Percentiles rank a stretch among this genome's conserved stretches.
Evolutionary conservation across 2,113 vertebrate genomes (phyloP).

Genomic region (Zosterops lateralis): DNA sequence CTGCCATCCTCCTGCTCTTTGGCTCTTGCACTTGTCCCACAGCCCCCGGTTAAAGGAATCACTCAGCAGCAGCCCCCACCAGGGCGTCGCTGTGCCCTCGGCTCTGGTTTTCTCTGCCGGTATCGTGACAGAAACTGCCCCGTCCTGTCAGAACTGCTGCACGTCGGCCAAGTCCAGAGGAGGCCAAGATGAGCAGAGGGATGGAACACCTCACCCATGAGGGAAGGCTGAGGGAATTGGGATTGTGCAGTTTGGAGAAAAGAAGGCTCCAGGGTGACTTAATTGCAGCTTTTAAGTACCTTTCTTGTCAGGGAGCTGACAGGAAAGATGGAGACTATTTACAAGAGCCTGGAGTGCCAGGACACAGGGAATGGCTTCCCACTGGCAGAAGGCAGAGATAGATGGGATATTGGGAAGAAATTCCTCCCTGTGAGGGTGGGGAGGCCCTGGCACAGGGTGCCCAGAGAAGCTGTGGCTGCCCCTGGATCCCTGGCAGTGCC

Average conservation of each 20-base stretch:
- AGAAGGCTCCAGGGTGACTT: background rate
- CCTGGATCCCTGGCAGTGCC: background rate
- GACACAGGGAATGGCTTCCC: background rate
- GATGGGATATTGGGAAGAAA: too few species aligned
- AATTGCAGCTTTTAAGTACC: background rate
- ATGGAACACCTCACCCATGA: background rate
- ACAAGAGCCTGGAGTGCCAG: background rate
- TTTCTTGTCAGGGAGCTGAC: background rate
- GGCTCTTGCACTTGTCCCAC: background rate
- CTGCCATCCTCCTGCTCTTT: background rate
- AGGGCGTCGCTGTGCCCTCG: rapidly evolving
- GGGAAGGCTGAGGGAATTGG: background rate
- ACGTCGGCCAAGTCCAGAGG: background rate
- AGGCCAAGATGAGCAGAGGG: background rate
- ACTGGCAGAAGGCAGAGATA: background rate
- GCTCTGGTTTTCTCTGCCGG: background rate
- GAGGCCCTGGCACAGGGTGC: background rate
- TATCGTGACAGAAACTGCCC: background rate
- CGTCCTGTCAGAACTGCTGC: background rate
- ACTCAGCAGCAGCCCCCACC: background rate
- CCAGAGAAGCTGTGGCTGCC: background rate
- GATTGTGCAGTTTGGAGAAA: background rate
- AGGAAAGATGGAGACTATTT: background rate
- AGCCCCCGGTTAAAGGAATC: background rate
- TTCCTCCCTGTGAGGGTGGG: background rate